Evolutionary conservation across 2,888 invertebrate species (phyloP).

Genomic region (Cosmorhoe ocellata): DNA sequence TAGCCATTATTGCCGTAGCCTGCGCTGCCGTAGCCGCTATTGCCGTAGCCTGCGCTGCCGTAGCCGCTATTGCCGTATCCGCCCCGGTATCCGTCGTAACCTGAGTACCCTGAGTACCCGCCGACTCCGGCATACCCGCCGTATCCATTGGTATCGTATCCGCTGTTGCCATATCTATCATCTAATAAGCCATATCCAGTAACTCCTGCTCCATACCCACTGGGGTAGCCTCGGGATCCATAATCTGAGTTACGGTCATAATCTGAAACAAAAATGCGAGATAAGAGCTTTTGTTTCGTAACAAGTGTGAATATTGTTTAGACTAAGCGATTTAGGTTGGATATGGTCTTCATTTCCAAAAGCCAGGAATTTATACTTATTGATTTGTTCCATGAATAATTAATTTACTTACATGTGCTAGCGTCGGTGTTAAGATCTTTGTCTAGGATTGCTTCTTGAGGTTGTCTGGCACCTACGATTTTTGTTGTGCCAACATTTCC

Average conservation of each 20-base stretch:
- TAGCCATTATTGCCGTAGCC: slow-evolving; percentile 42
- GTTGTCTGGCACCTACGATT: slow-evolving; percentile 24
- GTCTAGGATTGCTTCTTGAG: slow-evolving; percentile 39
- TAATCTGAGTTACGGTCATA: slow-evolving; percentile 60
- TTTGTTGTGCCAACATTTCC: slow-evolving; percentile 18
- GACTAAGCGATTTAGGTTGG: no score
- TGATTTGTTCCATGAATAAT: no score
- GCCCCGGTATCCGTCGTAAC: slow-evolving; percentile 39
- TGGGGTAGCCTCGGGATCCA: slow-evolving; percentile 53
- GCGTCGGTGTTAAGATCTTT: slow-evolving; percentile 64
- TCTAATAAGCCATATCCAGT: slow-evolving; percentile 27
- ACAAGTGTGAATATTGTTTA: no score
- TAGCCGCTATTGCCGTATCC: slow-evolving; percentile 27
- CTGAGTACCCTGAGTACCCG: no score
- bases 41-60: slow-evolving; percentile 21
- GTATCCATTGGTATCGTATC: slow-evolving; percentile 46
- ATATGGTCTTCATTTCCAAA: no score
- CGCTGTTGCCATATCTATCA: slow-evolving; percentile 35
- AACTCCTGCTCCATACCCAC: slow-evolving; percentile 39
- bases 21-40: slow-evolving; percentile 25
- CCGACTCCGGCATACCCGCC: no score
- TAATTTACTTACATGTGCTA: slow-evolving; percentile 59
- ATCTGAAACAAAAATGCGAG: slow-evolving; percentile 41
- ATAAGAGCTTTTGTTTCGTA: no score
- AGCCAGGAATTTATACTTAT: no score